Evolutionary conservation across 2,113 vertebrate genomes (phyloP).

Genomic region (Tetraodon nigroviridis): DNA sequence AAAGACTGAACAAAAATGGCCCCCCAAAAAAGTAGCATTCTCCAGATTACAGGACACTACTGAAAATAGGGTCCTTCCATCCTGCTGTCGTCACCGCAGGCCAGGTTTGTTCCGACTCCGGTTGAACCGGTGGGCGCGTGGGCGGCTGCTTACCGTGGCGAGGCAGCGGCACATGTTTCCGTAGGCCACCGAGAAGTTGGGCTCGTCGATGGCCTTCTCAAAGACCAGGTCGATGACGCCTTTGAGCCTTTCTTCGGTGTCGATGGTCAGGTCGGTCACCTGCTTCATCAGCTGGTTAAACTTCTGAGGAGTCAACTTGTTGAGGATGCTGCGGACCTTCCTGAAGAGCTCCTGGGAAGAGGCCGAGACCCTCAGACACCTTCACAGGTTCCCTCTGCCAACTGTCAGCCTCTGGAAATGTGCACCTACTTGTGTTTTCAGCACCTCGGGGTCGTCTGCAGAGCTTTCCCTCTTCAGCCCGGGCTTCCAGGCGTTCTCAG

Average conservation of each 20-base stretch:
- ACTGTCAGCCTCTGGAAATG: background rate
- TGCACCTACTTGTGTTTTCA: slow-evolving; percentile 81
- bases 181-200: slow-evolving; percentile 94
- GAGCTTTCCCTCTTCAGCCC: slow-evolving; percentile 81
- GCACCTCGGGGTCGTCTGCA: slow-evolving; percentile 77
- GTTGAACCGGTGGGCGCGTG: too few species aligned
- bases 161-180: slow-evolving; percentile 98
- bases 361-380: too few species aligned
- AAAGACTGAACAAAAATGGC: too few species aligned
- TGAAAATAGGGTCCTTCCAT: too few species aligned
- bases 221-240: slow-evolving; percentile 98
- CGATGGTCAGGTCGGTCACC: slow-evolving; percentile 92
- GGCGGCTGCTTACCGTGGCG: slow-evolving; percentile 79
- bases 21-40: too few species aligned
- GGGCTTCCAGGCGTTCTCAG: slow-evolving; percentile 94
- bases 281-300: slow-evolving; percentile 98
- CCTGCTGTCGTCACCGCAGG: background rate
- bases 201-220: slow-evolving; percentile 96
- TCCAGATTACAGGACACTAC: too few species aligned
- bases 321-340: slow-evolving; percentile 95
- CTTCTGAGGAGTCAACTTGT: slow-evolving; percentile 97
- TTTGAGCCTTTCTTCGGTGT: slow-evolving; percentile 94
- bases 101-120: background rate
- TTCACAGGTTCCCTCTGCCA: too few species aligned
- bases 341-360: slow-evolving; percentile 86